Evolutionary conservation across 2,888 invertebrate species (phyloP).

Genomic region (Diadromus collaris): DNA sequence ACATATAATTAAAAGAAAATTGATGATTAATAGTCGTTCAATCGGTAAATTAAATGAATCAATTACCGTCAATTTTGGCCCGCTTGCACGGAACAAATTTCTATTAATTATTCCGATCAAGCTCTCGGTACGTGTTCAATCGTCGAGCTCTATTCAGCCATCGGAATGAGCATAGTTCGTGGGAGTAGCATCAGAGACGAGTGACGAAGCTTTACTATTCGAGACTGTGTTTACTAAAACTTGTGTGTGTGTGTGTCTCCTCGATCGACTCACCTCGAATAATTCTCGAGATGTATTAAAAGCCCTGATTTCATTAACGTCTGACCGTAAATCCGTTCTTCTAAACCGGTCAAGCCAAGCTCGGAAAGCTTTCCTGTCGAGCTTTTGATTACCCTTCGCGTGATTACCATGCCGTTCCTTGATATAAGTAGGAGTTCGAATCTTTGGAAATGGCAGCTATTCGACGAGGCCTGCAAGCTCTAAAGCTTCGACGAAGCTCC

Average conservation of each 20-base stretch:
- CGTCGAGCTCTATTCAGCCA: slow-evolving; percentile 9
- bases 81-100: slow-evolving; percentile 8
- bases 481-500: background rate
- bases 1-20: background rate
- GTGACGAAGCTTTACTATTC: slow-evolving; percentile 8
- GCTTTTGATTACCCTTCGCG: slow-evolving; percentile 28
- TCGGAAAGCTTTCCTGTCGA: slow-evolving; percentile 8
- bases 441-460: slow-evolving; percentile 1
- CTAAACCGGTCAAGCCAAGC: background rate
- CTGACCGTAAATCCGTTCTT: slow-evolving; percentile 21
- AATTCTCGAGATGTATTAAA: slow-evolving; percentile 46
- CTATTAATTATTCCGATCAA: background rate
- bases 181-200: slow-evolving; percentile 11
- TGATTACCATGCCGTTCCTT: slow-evolving; percentile 9
- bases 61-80: background rate
- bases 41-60: background rate
- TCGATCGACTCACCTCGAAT: slow-evolving; percentile 28
- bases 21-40: background rate
- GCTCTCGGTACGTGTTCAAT: slow-evolving; percentile 24
- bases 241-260: background rate
- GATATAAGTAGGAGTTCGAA: background rate
- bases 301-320: slow-evolving; percentile 41
- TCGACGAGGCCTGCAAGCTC: background rate
- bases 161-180: slow-evolving; percentile 1
- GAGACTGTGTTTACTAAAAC: slow-evolving; percentile 14